Percentiles rank a stretch among this genome's conserved stretches.
These are phyloP conservation scores for Potamilus streckersoni DNA, from an alignment of 1,140 invertebrate species.

Conservation along the genomic window DNA sequence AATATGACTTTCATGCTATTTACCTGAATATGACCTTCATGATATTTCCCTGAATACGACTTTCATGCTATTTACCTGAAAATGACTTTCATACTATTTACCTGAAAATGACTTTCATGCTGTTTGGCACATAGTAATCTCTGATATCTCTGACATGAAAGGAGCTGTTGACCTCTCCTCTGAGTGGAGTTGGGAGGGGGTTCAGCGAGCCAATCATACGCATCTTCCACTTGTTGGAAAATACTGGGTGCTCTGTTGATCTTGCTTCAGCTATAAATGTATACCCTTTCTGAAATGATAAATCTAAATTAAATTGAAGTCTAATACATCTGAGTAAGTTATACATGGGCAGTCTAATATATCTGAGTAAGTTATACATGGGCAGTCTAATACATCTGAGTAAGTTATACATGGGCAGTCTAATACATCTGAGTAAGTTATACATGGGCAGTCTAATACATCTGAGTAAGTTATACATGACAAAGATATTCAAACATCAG, in stretches of 20 bases:
- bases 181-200: slow-evolving; percentile 52
- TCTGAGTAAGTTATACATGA: too few relatives aligned
- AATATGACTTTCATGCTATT: neutral
- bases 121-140: slow-evolving; percentile 66
- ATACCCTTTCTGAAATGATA: slow-evolving; percentile 61
- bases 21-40: neutral
- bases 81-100: slow-evolving; percentile 20
- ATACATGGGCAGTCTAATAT: too few relatives aligned
- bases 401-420: too few relatives aligned
- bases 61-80: slow-evolving; percentile 41
- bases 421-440: too few relatives aligned
- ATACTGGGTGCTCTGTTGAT: slow-evolving; percentile 56
- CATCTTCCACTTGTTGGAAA: slow-evolving; percentile 62
- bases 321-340: too few relatives aligned
- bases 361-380: too few relatives aligned
- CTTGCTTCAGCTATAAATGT: slow-evolving; percentile 66
- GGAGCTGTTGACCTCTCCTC: slow-evolving; percentile 57
- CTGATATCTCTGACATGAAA: slow-evolving; percentile 62
- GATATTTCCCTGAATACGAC: slow-evolving; percentile 62
- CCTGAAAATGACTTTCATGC: slow-evolving; percentile 65
- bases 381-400: too few relatives aligned
- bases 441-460: too few relatives aligned
- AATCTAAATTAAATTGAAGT: neutral
- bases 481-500: too few relatives aligned
- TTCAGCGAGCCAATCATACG: slow-evolving; percentile 65